Evolutionary conservation across 2,888 invertebrate genomes (phyloP), one percentile per base, ranked within the genome.

Genomic region (Arrhopalites spinosus): DNA sequence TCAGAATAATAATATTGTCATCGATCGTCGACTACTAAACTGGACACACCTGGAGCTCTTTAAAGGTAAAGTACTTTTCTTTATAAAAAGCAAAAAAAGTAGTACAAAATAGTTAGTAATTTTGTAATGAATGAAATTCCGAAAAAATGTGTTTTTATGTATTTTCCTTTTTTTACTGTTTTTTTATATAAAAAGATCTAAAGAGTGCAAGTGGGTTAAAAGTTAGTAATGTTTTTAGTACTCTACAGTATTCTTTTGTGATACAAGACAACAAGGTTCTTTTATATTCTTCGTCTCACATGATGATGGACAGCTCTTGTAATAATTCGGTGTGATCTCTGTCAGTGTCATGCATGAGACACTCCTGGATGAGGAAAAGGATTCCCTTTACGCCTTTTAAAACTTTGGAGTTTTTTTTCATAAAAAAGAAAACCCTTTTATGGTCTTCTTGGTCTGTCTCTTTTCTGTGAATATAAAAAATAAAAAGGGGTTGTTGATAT

Each of bases 311-410:
- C 74, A 68, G 68, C 68, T 59, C 50, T 59, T 36, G 68, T 53
- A 74, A n/a, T n/a, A n/a, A 74, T 74, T 66, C 68, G 59, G 68
- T 74, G 74, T 74, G 74, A 74, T 74, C 68, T 69, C 7, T 67
- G 43, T 43, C 43, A 67, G 36, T 67, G 43, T 67, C 66, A 67
- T 67, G n/a, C n/a, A n/a, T n/a, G n/a, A n/a, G n/a, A n/a, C n/a
- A n/a, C n/a, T n/a, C n/a, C n/a, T n/a, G n/a, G n/a, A n/a, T n/a
- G n/a, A n/a, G n/a, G n/a, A n/a, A n/a, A n/a, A n/a, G n/a, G 36
- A 36, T 36, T 36, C 36, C 36, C 36, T 11, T 36, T 36, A 36
- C 36, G 11, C 63, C 63, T 63, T 63, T 29, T 11, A 2, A 27
- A 29, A 29, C 63, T 17, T 29, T 63, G 29, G 5, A 61, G 25